Base-by-base conservation (phyloP, 2,797 vertebrate genomes). In the Antrozous pallidus region DNA sequence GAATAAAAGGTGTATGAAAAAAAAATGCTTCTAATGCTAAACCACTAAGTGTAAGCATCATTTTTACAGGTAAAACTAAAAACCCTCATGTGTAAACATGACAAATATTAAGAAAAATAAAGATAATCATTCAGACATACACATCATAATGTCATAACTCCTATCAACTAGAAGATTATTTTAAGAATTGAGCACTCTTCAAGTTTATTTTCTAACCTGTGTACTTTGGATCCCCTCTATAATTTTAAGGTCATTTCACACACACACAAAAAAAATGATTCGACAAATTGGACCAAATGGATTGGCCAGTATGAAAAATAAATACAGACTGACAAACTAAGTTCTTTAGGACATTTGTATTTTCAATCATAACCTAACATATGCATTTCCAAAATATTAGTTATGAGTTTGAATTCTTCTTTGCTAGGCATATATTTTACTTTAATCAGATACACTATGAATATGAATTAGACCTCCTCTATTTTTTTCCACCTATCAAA, bases 401-500 rank as follows among this genome's bases (percentile, higher is more conserved):
- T 93, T 67, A 24, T 73, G 96, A 71, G 17, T 95, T 93, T 97
- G 45, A 96, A 69, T 95, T 96, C 90, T 94, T 14, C 8, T 96
- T 91, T 73, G 80, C 33, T 92, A 58, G 67, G 58, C 6, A 42
- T 94, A 22, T 85, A 90, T 73, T 96, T 96, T 91, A 33, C 83
- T 96, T 87, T 47, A 93, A 74, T 92, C 49, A 88, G 28, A 94
- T 14, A 73, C 49, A 86, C 79, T 84, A 65, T 75, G 54, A 94
- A 97, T 96, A 86, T 96, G 5, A 90, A 63, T 87, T 95, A 97
- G 36, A 94, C 56, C 56, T 87, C 87, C 58, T n/a, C 71, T 87
- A 93, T 95, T 93, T 96, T 96, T 95, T 94, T 91, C 82, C 70
- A 95, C 67, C 94, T 97, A 91, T 79, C 94, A 96, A 97, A 87